Percentiles rank a stretch among this genome's conserved stretches.
These are phyloP conservation scores for Oreochromis grahami DNA, from an alignment of 2,797 vertebrate species.

Conservation along the genomic window DNA sequence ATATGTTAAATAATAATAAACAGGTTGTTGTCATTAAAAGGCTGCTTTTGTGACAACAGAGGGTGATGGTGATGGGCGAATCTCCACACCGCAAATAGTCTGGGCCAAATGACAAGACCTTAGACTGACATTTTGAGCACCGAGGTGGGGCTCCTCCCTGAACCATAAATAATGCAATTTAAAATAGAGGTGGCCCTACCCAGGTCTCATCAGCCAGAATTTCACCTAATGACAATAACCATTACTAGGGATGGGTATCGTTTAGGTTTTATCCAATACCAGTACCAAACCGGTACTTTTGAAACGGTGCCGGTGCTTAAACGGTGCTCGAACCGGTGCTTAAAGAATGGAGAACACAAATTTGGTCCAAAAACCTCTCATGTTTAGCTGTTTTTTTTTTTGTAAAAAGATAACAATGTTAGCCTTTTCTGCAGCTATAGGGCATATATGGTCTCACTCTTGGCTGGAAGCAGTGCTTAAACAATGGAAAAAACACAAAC, in stretches of 20 bases:
- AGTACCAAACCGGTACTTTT: too few species aligned
- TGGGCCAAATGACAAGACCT: background rate
- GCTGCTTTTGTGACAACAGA: background rate
- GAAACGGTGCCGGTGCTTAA: too few species aligned
- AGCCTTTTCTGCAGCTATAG: too few species aligned
- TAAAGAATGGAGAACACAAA: too few species aligned
- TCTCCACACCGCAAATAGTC: background rate
- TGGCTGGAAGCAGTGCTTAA: too few species aligned
- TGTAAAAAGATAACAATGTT: too few species aligned
- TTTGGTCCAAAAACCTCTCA: too few species aligned
- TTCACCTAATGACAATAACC: background rate
- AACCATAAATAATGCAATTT: background rate
- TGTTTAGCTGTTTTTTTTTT: too few species aligned
- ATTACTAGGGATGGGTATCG: background rate
- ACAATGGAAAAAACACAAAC: too few species aligned
- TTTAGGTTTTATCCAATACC: too few species aligned
- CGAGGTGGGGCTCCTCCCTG: background rate
- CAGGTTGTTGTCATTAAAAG: background rate
- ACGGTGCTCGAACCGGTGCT: too few species aligned
- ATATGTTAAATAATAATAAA: background rate
- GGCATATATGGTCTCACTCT: too few species aligned
- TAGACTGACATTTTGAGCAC: background rate
- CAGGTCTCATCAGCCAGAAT: background rate
- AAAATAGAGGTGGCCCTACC: fast-evolving
- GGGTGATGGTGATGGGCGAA: background rate